Percentiles rank a stretch among this genome's conserved stretches.
These are phyloP conservation scores for Tetrao urogallus DNA, from an alignment of 2,113 vertebrate species.

Conservation along the genomic window DNA sequence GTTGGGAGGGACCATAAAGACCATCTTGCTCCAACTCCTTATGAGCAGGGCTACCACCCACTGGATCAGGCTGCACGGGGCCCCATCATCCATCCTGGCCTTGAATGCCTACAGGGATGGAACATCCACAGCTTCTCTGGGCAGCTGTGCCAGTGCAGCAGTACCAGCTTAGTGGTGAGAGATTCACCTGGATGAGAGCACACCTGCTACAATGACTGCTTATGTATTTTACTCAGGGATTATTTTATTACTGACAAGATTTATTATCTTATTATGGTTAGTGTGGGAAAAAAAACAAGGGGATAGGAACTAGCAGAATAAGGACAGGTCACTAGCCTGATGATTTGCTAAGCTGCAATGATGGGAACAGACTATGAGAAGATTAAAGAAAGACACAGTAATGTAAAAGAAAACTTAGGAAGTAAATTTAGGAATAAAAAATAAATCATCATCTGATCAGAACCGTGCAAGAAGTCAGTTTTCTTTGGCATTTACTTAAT, in stretches of 20 bases:
- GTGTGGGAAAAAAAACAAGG: slow-evolving; percentile 36
- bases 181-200: neutral
- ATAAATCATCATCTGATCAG: neutral
- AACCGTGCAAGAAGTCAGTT: slow-evolving; percentile 40
- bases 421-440: slow-evolving; percentile 52
- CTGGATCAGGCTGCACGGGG: too few relatives aligned
- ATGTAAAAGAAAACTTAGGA: slow-evolving; percentile 15
- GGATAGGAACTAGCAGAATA: neutral
- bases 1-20: neutral
- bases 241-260: neutral
- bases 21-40: neutral
- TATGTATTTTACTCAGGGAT: neutral
- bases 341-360: neutral
- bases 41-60: neutral
- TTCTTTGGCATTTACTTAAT: slow-evolving; percentile 57
- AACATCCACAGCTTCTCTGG: neutral
- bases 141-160: neutral
- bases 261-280: neutral
- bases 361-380: slow-evolving; percentile 25
- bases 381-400: slow-evolving; percentile 45
- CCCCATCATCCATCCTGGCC: neutral
- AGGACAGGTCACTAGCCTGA: slow-evolving; percentile 2
- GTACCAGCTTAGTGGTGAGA: neutral
- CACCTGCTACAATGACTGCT: neutral
- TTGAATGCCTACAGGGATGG: neutral